Conservation (phyloP, 2,888 invertebrate species). For the Tiphia femorata region DNA sequence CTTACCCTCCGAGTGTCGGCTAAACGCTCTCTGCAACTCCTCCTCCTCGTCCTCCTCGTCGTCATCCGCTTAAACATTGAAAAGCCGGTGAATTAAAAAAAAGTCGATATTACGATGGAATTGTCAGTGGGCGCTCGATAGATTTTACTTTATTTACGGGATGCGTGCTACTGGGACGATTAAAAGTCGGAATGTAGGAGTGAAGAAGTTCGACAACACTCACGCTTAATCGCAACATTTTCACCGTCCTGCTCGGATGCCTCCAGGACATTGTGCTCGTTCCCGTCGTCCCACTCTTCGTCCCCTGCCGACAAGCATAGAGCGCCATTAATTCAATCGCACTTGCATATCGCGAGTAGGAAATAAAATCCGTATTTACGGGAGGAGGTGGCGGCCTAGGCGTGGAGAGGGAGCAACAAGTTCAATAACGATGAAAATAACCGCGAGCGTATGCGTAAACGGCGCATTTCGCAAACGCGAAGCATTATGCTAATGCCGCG, state of each 20-base stretch:
- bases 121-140: no score
- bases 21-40: slow-evolving; percentile 57
- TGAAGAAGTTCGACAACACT: slow-evolving; percentile 31
- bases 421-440: no score
- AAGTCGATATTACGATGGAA: neutral
- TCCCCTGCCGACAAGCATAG: slow-evolving; percentile 55
- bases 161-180: no score
- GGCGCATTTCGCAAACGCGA: no score
- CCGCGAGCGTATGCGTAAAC: no score
- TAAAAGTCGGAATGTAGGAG: neutral
- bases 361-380: slow-evolving; percentile 43
- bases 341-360: slow-evolving; percentile 42
- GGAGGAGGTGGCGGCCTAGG: no score
- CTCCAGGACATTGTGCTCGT: slow-evolving; percentile 55
- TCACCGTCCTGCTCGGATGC: slow-evolving; percentile 56
- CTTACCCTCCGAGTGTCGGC: slow-evolving; percentile 57
- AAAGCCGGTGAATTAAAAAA: neutral
- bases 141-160: no score
- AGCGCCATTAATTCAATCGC: slow-evolving; percentile 42
- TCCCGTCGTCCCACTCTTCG: slow-evolving; percentile 62
- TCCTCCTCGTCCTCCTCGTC: slow-evolving; percentile 55
- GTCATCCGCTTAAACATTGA: slow-evolving; percentile 1
- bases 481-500: no score
- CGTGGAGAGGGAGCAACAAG: no score
- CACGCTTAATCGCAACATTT: slow-evolving; percentile 55